A percentile compares a stretch with the other conserved stretches of the same genome.
These are phyloP conservation scores for Agrotis segetum DNA, from an alignment of 2,888 invertebrate genomes.

Conservation along the genomic window DNA sequence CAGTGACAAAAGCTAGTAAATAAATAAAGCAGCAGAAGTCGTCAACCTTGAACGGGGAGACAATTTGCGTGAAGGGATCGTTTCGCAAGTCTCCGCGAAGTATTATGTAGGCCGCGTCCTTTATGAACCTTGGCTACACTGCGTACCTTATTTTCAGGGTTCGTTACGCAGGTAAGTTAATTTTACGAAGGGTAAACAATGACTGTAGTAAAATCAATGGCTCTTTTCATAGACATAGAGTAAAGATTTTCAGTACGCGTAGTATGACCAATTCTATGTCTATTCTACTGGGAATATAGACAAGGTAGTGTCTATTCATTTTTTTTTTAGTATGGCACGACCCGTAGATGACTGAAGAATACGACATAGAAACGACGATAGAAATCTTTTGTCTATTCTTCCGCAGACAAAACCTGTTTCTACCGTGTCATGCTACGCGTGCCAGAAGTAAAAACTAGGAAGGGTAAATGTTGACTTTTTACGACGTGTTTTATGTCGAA, in stretches of 20 bases:
- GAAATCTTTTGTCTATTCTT: too few species aligned
- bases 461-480: background rate
- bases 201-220: background rate
- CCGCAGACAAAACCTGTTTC: too few species aligned
- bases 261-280: too few species aligned
- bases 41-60: constrained; percentile 45
- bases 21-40: constrained; percentile 7
- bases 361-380: too few species aligned
- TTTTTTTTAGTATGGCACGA: too few species aligned
- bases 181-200: constrained; percentile 1
- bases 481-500: background rate
- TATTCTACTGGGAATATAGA: too few species aligned
- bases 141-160: constrained; percentile 2
- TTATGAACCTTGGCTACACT: constrained; percentile 4
- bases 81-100: constrained; percentile 45
- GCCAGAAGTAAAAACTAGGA: background rate
- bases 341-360: too few species aligned
- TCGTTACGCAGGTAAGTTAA: background rate
- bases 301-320: too few species aligned
- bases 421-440: too few species aligned
- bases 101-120: constrained; percentile 27
- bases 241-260: background rate
- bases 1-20: background rate
- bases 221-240: background rate
- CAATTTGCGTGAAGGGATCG: constrained; percentile 46